phyloP scores from a whole-genome alignment of 1,140 invertebrate species.

The Ruditapes philippinarum region DNA sequence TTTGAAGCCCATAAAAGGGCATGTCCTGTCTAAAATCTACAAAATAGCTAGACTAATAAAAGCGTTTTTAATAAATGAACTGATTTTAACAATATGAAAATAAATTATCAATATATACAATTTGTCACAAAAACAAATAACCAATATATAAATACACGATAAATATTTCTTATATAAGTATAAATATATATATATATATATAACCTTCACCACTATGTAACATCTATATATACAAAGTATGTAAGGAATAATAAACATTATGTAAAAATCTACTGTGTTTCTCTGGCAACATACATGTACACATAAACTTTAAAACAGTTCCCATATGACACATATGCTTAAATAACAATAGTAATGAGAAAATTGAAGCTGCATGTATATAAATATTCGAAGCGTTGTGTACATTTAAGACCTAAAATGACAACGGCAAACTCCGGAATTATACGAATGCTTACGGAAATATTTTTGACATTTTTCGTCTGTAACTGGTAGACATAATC shows the following conservation, averaged over 20 bases:
- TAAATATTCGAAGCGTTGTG: too few relatives aligned
- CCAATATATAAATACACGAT: not conserved
- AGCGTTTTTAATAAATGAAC: not conserved
- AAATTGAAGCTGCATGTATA: too few relatives aligned
- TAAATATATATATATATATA: conserved; percentile 16
- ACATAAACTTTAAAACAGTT: too few relatives aligned
- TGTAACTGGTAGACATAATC: too few relatives aligned
- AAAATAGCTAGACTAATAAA: not conserved
- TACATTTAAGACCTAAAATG: too few relatives aligned
- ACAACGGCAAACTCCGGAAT: too few relatives aligned
- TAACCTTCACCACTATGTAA: conserved; percentile 1
- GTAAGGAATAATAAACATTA: not conserved
- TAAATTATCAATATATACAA: conserved; percentile 23
- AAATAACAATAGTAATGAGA: too few relatives aligned
- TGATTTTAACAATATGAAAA: conserved; percentile 14
- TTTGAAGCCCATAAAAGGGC: not conserved
- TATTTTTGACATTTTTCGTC: too few relatives aligned
- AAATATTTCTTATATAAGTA: not conserved
- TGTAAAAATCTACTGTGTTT: not conserved
- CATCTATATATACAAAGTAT: conserved; percentile 1
- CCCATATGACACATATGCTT: too few relatives aligned
- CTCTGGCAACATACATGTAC: too few relatives aligned
- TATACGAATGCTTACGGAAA: too few relatives aligned
- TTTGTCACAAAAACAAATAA: not conserved
- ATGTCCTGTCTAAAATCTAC: not conserved